phyloP scores from a whole-genome alignment of 2,888 invertebrate species.

The Metacarcinus magister region DNA sequence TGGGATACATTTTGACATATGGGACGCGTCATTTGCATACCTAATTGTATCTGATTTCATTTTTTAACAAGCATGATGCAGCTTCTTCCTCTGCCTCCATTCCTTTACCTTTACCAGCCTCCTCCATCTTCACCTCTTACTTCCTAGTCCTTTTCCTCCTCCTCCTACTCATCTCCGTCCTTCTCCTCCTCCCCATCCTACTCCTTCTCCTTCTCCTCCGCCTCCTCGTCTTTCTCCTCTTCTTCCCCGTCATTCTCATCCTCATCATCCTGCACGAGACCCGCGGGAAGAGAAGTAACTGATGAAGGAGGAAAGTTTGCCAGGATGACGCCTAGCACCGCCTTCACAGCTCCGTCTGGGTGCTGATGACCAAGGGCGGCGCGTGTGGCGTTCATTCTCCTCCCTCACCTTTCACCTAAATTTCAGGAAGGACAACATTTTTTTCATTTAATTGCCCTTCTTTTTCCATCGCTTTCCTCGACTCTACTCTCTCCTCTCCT shows the following conservation, averaged over 20 bases:
- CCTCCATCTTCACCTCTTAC: no score
- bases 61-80: not conserved
- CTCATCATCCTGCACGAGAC: not conserved
- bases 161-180: no score
- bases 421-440: no score
- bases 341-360: not conserved
- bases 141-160: no score
- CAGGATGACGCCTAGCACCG: conserved; percentile 3
- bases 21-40: not conserved
- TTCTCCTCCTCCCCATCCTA: no score
- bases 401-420: no score
- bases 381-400: no score
- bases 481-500: no score
- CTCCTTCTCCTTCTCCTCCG: no score
- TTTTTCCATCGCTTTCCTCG: no score
- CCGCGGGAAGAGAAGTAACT: not conserved
- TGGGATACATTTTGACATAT: not conserved
- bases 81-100: not conserved
- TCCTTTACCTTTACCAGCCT: not conserved
- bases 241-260: not conserved
- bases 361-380: not conserved
- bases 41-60: conserved; percentile 7
- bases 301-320: conserved; percentile 4
- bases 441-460: no score
- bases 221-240: not conserved